Conservation (phyloP, 1,140 invertebrate genomes). For the Holcopasites calliopsidis region DNA sequence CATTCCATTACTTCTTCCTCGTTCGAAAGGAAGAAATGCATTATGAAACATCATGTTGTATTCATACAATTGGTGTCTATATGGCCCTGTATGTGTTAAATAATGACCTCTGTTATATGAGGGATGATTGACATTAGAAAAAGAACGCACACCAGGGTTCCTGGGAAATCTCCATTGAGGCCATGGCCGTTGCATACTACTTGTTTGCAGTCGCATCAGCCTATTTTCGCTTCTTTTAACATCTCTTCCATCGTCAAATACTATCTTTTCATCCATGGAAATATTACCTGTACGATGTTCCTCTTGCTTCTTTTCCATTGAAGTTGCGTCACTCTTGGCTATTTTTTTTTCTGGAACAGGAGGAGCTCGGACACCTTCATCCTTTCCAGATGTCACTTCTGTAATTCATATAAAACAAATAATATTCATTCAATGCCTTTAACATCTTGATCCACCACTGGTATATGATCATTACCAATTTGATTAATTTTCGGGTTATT, state of each 20-base stretch:
- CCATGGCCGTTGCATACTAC: background rate
- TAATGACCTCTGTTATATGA: conserved; percentile 27
- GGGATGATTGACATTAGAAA: conserved; percentile 15
- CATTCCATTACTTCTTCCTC: conserved; percentile 12
- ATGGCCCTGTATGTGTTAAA: conserved; percentile 33
- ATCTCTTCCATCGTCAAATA: conserved; percentile 22
- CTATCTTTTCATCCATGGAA: conserved; percentile 24
- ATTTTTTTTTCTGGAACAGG: background rate
- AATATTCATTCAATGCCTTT: background rate
- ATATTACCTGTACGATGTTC: conserved; percentile 39
- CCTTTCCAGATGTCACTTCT: conserved; percentile 20
- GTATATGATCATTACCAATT: conserved; percentile 20
- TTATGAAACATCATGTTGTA: conserved; percentile 11
- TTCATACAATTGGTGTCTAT: conserved; percentile 25
- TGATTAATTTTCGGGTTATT: conserved; percentile 3
- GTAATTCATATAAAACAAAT: conserved; percentile 24
- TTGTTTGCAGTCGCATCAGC: background rate
- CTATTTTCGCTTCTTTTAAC: background rate
- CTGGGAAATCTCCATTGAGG: conserved; percentile 42
- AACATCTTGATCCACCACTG: background rate
- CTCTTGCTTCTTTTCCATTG: background rate
- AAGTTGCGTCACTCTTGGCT: background rate
- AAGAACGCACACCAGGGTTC: conserved; percentile 8
- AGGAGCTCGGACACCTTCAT: background rate
- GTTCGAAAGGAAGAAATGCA: conserved; percentile 15